Percentiles rank a stretch among this genome's conserved stretches.
These are phyloP conservation scores for Atherinomorus stipes DNA, from an alignment of 2,113 vertebrate species.

Conservation along the genomic window DNA sequence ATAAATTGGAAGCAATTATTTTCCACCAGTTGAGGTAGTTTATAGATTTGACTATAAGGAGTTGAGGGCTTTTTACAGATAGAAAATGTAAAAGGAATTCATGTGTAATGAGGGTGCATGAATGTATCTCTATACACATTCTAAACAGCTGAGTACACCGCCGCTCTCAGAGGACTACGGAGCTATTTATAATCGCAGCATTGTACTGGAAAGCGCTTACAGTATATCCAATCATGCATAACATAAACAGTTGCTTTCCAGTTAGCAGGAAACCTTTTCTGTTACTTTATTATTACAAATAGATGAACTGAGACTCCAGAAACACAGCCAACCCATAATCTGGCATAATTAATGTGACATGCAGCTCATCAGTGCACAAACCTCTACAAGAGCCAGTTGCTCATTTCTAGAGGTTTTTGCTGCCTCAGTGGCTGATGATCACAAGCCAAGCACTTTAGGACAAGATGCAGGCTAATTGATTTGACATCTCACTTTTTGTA, in stretches of 20 bases:
- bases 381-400: constrained; percentile 54
- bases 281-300: constrained; percentile 77
- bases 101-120: constrained; percentile 23
- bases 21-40: constrained; percentile 29
- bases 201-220: constrained; percentile 72
- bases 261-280: constrained; percentile 53
- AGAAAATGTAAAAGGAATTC: constrained; percentile 45
- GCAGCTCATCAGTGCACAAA: constrained; percentile 66
- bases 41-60: constrained; percentile 25
- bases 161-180: constrained; percentile 38
- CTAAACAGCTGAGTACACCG: constrained; percentile 54
- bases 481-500: constrained; percentile 67
- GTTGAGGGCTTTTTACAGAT: neutral
- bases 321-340: constrained; percentile 52
- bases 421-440: constrained; percentile 62
- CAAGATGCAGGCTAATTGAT: constrained; percentile 59
- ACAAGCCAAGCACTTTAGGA: constrained; percentile 50
- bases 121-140: constrained; percentile 27
- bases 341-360: constrained; percentile 78
- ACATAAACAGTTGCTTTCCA: constrained; percentile 67
- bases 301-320: constrained; percentile 67
- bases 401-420: constrained; percentile 65
- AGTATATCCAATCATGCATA: constrained; percentile 69
- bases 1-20: constrained; percentile 34
- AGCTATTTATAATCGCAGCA: constrained; percentile 68